Percentiles rank a stretch among this genome's conserved stretches.
Conservation (phyloP, 1,140 invertebrate species). For the Eriosoma lanigerum region DNA sequence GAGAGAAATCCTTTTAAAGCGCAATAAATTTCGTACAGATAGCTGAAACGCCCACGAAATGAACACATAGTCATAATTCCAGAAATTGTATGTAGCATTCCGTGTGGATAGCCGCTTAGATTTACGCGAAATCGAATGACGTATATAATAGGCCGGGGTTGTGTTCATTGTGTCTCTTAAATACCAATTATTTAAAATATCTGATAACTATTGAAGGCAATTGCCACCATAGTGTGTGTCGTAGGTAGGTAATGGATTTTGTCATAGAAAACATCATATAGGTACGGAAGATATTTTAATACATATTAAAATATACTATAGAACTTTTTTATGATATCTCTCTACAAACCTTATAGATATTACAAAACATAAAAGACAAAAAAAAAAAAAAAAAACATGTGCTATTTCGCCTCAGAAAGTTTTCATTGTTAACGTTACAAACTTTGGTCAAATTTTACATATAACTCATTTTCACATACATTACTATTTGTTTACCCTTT, state of each 20-base stretch:
- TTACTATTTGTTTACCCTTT: not conserved
- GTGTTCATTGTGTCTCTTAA: not conserved
- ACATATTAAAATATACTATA: conserved; percentile 16
- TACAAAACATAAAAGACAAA: too few species aligned
- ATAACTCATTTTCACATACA: conserved; percentile 27
- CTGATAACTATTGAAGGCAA: not conserved
- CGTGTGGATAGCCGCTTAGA: conserved; percentile 14
- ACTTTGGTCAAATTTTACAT: not conserved
- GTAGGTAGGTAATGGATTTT: not conserved
- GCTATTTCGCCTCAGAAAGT: conserved; percentile 1
- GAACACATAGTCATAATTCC: conserved; percentile 46
- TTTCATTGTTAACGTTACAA: conserved; percentile 5
- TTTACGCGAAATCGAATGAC: conserved; percentile 13
- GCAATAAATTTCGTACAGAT: conserved; percentile 37
- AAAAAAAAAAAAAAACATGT: conserved; percentile 31
- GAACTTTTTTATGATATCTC: conserved; percentile 12
- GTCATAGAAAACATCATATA: not conserved
- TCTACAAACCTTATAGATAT: not conserved
- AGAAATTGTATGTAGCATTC: conserved; percentile 36
- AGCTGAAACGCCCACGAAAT: conserved; percentile 28
- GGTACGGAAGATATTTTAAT: not conserved
- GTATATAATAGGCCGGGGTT: not conserved
- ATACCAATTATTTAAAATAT: conserved; percentile 11
- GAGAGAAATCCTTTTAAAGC: conserved; percentile 37
- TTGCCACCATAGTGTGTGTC: not conserved